phyloP scores from a whole-genome alignment of 2,888 invertebrate genomes.

The Syritta pipiens region DNA sequence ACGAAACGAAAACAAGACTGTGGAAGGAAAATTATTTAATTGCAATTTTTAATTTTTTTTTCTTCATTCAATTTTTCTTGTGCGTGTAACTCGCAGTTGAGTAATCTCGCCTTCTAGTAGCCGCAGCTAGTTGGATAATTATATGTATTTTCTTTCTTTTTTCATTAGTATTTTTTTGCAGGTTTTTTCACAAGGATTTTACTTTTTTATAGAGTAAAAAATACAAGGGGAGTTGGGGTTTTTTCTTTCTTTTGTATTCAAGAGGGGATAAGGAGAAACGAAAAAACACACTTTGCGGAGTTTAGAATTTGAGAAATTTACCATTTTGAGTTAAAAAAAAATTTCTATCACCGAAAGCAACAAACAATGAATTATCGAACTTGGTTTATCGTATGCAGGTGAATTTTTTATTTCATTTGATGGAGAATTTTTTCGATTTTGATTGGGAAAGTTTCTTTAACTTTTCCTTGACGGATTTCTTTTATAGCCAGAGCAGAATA shows the following conservation, averaged over 20 bases:
- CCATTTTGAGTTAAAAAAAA: constrained; percentile 58
- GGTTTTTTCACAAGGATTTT: constrained; percentile 37
- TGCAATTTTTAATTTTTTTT: constrained; percentile 9
- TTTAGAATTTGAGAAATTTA: constrained; percentile 29
- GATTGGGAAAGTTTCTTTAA: constrained; percentile 44
- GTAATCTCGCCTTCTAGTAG: constrained; percentile 28
- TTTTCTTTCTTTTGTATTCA: constrained; percentile 30
- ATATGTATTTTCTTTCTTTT: constrained; percentile 16
- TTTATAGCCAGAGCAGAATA: constrained; percentile 56
- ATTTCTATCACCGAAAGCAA: constrained; percentile 47
- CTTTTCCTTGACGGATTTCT: constrained; percentile 51
- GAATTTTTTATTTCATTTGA: constrained; percentile 62
- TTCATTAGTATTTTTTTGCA: constrained; percentile 25
- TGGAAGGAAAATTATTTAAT: constrained; percentile 9
- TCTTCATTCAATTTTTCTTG: constrained; percentile 9
- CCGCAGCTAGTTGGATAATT: constrained; percentile 26
- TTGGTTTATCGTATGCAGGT: constrained; percentile 22
- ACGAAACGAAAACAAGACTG: constrained; percentile 30
- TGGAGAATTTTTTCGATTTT: constrained; percentile 41
- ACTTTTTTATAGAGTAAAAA: background rate
- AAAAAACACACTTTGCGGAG: constrained; percentile 41
- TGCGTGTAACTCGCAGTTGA: constrained; percentile 36
- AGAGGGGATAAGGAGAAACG: constrained; percentile 29
- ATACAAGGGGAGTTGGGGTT: constrained; percentile 17
- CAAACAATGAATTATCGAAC: constrained; percentile 34